Percentiles rank a stretch among this genome's conserved stretches.
Conservation (phyloP, 2,113 vertebrate species). For the Aythya baeri region DNA sequence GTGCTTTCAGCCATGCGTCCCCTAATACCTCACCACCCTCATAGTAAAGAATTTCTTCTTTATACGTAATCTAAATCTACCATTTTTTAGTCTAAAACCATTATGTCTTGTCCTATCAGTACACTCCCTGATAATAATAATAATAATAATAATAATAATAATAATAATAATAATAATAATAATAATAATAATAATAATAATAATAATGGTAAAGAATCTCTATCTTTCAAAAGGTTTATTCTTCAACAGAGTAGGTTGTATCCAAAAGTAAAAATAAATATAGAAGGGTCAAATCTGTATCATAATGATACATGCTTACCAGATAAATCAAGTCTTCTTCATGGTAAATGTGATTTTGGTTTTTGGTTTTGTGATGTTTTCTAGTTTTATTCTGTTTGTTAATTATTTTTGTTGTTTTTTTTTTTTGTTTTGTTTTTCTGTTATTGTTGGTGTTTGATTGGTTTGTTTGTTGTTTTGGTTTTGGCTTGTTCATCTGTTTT, state of each 20-base stretch:
- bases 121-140: no score
- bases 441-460: not conserved
- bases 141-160: not conserved
- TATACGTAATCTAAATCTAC: no score
- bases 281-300: not conserved
- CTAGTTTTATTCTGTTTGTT: not conserved
- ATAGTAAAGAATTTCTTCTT: no score
- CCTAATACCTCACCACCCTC: no score
- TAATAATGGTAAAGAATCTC: not conserved
- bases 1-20: no score
- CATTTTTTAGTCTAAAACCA: no score
- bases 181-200: not conserved
- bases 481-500: not conserved
- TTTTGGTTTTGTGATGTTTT: not conserved
- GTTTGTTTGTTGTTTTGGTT: not conserved
- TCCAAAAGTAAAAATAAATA: not conserved
- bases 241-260: not conserved
- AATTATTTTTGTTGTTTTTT: rapidly evolving
- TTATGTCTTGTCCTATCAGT: no score
- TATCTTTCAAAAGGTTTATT: not conserved
- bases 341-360: not conserved
- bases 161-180: no score
- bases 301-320: not conserved
- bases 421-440: not conserved
- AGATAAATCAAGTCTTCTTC: not conserved